Evolutionary conservation across 1,140 invertebrate species (phyloP).

Genomic region (Drosophila nikananu): DNA sequence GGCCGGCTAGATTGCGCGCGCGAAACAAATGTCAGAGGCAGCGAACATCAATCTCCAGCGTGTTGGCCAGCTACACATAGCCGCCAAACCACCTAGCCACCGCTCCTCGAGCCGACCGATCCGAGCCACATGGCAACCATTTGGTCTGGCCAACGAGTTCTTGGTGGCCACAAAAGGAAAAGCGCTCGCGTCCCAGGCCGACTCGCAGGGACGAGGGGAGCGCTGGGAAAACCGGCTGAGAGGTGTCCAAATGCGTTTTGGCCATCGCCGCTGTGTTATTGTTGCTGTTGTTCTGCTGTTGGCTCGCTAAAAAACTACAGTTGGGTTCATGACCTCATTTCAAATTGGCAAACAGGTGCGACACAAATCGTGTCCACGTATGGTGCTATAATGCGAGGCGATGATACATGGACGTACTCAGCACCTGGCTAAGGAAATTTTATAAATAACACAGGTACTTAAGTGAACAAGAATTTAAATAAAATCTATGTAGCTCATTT

Average conservation of each 20-base stretch:
- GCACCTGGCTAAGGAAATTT: constrained; percentile 21
- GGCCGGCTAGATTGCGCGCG: constrained; percentile 53
- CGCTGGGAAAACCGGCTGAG: constrained; percentile 63
- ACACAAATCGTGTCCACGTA: constrained; percentile 57
- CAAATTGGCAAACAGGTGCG: constrained; percentile 80
- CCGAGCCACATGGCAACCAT: constrained; percentile 52
- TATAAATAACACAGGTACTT: constrained; percentile 23
- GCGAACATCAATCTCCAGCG: constrained; percentile 80
- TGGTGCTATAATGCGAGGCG: constrained; percentile 44
- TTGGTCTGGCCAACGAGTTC: constrained; percentile 66
- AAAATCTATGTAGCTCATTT: too few species aligned
- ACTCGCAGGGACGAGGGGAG: constrained; percentile 23
- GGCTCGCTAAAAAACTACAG: constrained; percentile 65
- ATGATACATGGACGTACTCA: constrained; percentile 12
- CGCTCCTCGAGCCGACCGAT: constrained; percentile 17
- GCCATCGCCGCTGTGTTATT: constrained; percentile 33
- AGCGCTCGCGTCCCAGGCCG: constrained; percentile 44
- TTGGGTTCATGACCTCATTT: constrained; percentile 82
- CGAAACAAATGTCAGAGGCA: constrained; percentile 83
- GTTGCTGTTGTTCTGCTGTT: constrained; percentile 36
- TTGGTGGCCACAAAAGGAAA: constrained; percentile 83
- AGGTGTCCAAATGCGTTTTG: constrained; percentile 72
- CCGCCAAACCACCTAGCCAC: constrained; percentile 19
- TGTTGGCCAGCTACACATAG: constrained; percentile 37
- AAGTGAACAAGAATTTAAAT: not conserved